A percentile compares a stretch with the other conserved stretches of the same genome.
These are phyloP conservation scores for Enteromius radiatus DNA, from an alignment of 2,797 vertebrate species.

Conservation along the genomic window DNA sequence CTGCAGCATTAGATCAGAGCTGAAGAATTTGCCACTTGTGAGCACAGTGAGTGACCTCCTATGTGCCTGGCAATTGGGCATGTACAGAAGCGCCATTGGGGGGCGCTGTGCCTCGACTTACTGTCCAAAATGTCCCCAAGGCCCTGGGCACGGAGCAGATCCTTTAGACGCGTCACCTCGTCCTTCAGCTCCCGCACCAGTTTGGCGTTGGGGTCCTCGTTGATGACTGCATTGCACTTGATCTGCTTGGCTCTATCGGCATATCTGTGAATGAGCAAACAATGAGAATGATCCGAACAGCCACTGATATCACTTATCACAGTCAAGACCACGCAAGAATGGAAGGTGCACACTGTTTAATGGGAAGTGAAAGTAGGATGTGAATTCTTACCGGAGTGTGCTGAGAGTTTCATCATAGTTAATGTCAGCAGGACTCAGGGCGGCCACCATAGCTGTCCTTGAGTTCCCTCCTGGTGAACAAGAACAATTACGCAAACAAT, in stretches of 20 bases:
- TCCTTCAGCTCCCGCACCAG: conserved; percentile 97
- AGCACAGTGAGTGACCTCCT: not conserved
- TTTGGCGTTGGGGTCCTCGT: conserved; percentile 97
- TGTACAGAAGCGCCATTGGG: conserved; percentile 17
- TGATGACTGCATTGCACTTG: conserved; percentile 98
- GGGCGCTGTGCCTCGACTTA: conserved; percentile 78
- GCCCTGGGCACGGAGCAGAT: conserved; percentile 94
- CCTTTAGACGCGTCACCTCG: conserved; percentile 93
- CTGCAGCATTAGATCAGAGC: conserved; percentile 19
- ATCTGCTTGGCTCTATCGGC: conserved; percentile 98
- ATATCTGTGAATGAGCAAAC: conserved; percentile 78
- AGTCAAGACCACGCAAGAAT: not conserved
- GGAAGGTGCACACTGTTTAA: not conserved
- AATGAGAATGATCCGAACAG: not conserved
- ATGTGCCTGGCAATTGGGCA: conserved; percentile 1
- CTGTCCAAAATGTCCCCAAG: conserved; percentile 98
- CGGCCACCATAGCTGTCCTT: conserved; percentile 97
- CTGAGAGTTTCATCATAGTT: conserved; percentile 99
- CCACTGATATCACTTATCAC: not conserved
- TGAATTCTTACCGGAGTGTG: conserved; percentile 88
- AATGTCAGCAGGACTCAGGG: conserved; percentile 97
- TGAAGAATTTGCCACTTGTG: conserved; percentile 39
- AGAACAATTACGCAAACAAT: conserved; percentile 30
- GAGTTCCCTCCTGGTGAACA: conserved; percentile 90
- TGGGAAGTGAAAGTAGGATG: not conserved